Evolutionary conservation across 2,888 invertebrate genomes (phyloP), one percentile per base, ranked within the genome.

Genomic region (Sinhomidia bicolor): DNA sequence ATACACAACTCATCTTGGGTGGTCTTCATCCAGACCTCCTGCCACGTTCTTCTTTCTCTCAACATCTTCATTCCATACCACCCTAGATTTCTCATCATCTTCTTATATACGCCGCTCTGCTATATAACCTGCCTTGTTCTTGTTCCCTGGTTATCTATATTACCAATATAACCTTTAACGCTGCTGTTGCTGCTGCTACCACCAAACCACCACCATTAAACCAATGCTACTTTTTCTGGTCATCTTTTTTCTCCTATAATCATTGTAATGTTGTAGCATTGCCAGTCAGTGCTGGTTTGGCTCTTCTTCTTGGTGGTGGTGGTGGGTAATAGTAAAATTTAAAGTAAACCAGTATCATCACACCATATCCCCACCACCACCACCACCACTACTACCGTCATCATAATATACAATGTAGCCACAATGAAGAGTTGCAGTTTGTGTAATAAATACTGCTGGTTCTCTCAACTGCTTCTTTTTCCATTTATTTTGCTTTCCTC

Each of bases 51-150:
- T 91, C 91, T 90, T 91, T 90, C 90, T 92, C 91, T 91, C 90
- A 91, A 92, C 92, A 92, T 92, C 92, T 92, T 91, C 91, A 92
- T 92, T 91, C 90, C 90, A 90, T 89, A 92, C 91, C 91, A 91
- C 90, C 91, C 91, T 89, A 91, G 91, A 91, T 91, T 91, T 89
- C 88, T 89, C 89, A 90, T 88, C 89, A 79, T 71, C 71, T 62
- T 51, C 85, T 32, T 76, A 32, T 41, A 68, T 68, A 9, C 9
- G 36, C 47, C 44, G 51, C 76, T 76, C 20, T 41, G 47, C 41
- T 29, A 60, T 26, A 26, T 36, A 68, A 44, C 41, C 78, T 57
- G 36, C 78, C 78, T 20, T 78, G 57, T 57, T 78, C 78, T 36
- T 78, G 54, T 57, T 78, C 78, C 14, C 36, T 57, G 36, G 54